Base-by-base conservation (phyloP, 2,113 vertebrate species). In the Romanogobio albipinnatus region DNA sequence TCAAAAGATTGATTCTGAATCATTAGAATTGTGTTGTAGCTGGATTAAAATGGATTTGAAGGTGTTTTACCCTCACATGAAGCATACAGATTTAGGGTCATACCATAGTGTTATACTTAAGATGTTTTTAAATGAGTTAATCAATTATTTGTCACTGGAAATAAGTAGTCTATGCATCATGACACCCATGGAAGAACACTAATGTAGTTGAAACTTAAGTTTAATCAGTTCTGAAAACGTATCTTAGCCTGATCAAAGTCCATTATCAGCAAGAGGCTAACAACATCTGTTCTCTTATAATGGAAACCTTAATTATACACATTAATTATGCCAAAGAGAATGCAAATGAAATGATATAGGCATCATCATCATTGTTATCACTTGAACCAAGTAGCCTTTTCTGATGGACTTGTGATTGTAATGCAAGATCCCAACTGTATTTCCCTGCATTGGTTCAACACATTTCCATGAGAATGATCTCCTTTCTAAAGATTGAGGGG, bases 231-330 rank as follows among this genome's bases (percentile, higher is more conserved):
- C 89, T 89, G 91, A 88, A 91, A 89, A 93, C 93, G 91, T 92
- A 92, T 94, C 93, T 92, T 84, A 87, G 90, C 91, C 92, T 77
- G 90, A 94, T 94, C 93, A 90, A 89, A 93, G 90, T 92, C 92
- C 89, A 93, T 93, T 93, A 94, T 93, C 91, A 92, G 91, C 92
- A 87, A 90, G 90, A 90, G 88, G 91, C 92, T 91, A 93, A 91
- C 91, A 93, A 92, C 92, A 94, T 93, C 93, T 94, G 93, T 90
- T 92, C 85, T 73, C 90, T 92, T 92, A 91, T 94, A 93, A 94
- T 94, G 89, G 84, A 92, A 93, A 92, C 91, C 93, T 92, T 94
- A 93, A 94, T 94, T 92, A 94, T 87, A 91, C 91, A 91, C 91
- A 93, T 94, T 93, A 92, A 93, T 94, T 94, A 93, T 92, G 87